phyloP scores from a whole-genome alignment of 2,113 vertebrate species.

The Choloepus hoffmanni region DNA sequence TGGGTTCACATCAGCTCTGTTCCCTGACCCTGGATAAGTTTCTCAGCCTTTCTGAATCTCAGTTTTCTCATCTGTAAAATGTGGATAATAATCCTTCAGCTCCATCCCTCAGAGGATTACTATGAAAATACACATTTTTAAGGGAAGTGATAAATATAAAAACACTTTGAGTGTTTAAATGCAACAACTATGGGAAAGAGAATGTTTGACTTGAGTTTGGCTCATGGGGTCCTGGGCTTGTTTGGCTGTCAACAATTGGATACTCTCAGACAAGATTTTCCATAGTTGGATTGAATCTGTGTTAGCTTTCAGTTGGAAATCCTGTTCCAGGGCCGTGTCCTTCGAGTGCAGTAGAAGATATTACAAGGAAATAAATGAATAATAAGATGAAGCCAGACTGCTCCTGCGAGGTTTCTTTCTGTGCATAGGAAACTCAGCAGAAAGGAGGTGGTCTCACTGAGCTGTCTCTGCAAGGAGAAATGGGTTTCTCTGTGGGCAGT shows the following conservation, averaged over 20 bases:
- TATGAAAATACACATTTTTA: background rate
- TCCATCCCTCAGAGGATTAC: background rate
- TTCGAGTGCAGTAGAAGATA: background rate
- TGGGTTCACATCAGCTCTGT: background rate
- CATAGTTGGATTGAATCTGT: background rate
- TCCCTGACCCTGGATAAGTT: background rate
- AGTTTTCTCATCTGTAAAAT: background rate
- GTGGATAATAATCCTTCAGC: background rate
- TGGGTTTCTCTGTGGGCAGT: background rate
- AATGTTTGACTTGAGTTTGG: background rate
- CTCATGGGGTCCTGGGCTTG: background rate
- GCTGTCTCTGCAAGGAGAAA: background rate
- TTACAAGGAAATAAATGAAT: slow-evolving; percentile 76
- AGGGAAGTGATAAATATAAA: background rate
- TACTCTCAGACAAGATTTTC: background rate
- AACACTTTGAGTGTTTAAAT: background rate
- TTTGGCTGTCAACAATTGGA: background rate
- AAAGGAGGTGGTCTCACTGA: background rate
- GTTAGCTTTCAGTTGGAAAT: background rate
- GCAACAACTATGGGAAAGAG: background rate
- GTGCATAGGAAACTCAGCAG: slow-evolving; percentile 13
- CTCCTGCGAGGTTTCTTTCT: slow-evolving; percentile 41
- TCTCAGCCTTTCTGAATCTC: background rate
- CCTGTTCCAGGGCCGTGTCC: background rate
- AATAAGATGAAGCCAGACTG: slow-evolving; percentile 76